These are phyloP conservation scores for Sphaerophoria rueppellii DNA, from an alignment of 2,888 invertebrate genomes.

Conservation along the genomic window DNA sequence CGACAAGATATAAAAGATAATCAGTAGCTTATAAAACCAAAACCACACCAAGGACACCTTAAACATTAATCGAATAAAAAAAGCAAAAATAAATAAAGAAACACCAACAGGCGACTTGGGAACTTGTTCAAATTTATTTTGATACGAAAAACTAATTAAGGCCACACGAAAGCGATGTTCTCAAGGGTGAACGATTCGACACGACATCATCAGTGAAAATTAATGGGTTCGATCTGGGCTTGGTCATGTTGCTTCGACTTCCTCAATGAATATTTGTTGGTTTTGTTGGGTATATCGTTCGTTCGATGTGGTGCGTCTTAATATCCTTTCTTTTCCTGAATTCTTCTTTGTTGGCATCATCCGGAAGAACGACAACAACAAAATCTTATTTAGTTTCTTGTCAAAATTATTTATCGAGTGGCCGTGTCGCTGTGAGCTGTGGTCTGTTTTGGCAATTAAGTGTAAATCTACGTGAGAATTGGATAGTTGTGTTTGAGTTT, in stretches of 20 bases:
- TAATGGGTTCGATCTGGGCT: slow-evolving; percentile 69
- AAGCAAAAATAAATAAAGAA: slow-evolving; percentile 1
- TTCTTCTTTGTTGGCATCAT: neutral
- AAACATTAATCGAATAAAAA: neutral
- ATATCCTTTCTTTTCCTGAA: neutral
- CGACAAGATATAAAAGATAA: slow-evolving; percentile 68
- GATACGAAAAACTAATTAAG: slow-evolving; percentile 68
- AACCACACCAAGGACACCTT: slow-evolving; percentile 11
- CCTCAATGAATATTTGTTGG: too few species aligned
- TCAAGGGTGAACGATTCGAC: slow-evolving; percentile 66
- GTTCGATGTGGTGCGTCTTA: too few species aligned
- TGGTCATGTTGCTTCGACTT: slow-evolving; percentile 47
- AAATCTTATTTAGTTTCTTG: slow-evolving; percentile 69
- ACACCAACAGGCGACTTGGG: slow-evolving; percentile 36
- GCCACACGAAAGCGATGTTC: slow-evolving; percentile 71
- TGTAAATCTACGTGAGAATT: slow-evolving; percentile 5
- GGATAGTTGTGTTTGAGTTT: neutral
- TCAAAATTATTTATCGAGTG: slow-evolving; percentile 63
- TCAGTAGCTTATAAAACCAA: slow-evolving; percentile 53
- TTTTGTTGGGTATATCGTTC: slow-evolving; percentile 25
- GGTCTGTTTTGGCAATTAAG: neutral
- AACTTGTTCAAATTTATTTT: slow-evolving; percentile 57
- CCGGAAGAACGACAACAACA: slow-evolving; percentile 1
- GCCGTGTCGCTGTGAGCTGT: neutral
- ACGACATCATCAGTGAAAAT: slow-evolving; percentile 65